A percentile compares a stretch with the other conserved stretches of the same genome.
Evolutionary conservation across 2,113 vertebrate genomes (phyloP).

Genomic region (Tragelaphus imberbis): DNA sequence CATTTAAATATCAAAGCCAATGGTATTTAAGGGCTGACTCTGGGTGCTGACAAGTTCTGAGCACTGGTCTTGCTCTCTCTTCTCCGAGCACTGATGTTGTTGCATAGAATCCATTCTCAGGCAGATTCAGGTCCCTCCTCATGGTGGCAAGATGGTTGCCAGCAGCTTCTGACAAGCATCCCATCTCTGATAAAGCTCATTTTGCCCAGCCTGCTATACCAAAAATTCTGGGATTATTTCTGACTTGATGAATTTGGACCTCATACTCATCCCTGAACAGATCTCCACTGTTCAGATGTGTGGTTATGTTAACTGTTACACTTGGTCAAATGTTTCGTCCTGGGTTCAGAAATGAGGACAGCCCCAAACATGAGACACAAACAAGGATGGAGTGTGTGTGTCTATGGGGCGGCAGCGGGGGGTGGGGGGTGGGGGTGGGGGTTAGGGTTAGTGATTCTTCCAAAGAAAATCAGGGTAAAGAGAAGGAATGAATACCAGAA

Average conservation of each 20-base stretch:
- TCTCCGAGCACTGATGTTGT: neutral
- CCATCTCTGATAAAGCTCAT: neutral
- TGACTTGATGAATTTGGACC: neutral
- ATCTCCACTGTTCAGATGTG: neutral
- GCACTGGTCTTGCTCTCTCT: neutral
- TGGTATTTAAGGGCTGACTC: neutral
- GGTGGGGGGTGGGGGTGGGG: accelerated
- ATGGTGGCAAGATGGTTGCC: neutral
- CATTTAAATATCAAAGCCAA: neutral
- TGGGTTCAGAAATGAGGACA: neutral
- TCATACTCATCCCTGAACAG: neutral
- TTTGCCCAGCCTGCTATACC: neutral
- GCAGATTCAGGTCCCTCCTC: neutral
- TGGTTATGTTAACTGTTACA: neutral
- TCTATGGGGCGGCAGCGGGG: no score
- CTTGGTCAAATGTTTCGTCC: neutral
- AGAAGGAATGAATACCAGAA: accelerated
- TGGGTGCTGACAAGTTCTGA: neutral
- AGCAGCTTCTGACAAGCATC: neutral
- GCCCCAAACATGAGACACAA: neutral
- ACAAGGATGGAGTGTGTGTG: neutral
- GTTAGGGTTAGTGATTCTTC: neutral
- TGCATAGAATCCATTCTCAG: neutral
- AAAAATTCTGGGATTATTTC: neutral
- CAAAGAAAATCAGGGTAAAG: neutral